phyloP scores from a whole-genome alignment of 2,797 vertebrate genomes.

The Lophius americanus region DNA sequence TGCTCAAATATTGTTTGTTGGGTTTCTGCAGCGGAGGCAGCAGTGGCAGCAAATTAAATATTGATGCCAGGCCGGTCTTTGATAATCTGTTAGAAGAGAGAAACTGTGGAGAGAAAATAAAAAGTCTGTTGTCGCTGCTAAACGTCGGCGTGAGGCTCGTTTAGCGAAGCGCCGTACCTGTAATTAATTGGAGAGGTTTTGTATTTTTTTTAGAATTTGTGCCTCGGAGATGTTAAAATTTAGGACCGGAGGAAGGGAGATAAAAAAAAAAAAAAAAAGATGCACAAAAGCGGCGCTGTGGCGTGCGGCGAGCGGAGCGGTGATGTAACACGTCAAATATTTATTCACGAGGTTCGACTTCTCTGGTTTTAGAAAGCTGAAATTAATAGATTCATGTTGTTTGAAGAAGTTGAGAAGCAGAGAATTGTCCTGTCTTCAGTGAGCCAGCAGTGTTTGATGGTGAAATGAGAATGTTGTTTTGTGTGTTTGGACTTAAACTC shows the following conservation, averaged over 20 bases:
- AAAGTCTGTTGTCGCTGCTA: conserved; percentile 39
- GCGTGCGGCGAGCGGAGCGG: no score
- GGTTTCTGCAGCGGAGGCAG: conserved; percentile 55
- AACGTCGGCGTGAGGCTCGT: conserved; percentile 15
- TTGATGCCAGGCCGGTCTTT: conserved; percentile 64
- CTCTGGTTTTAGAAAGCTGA: no score
- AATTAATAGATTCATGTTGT: no score
- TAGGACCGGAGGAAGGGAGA: conserved; percentile 7
- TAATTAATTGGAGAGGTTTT: conserved; percentile 23
- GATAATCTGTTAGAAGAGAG: conserved; percentile 60
- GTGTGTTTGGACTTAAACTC: no score
- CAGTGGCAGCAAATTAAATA: conserved; percentile 67
- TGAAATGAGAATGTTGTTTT: no score
- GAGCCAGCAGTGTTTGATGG: no score
- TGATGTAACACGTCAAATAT: no score
- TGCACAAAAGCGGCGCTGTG: conserved; percentile 4
- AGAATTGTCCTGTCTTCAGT: no score
- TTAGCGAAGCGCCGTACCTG: conserved; percentile 32
- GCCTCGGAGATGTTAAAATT: conserved; percentile 26
- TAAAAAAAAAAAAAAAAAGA: conserved; percentile 33
- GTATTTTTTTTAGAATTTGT: not conserved
- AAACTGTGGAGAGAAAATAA: conserved; percentile 19
- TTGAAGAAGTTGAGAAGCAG: no score
- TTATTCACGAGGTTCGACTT: no score
- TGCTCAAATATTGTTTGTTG: conserved; percentile 67